A percentile compares a stretch with the other conserved stretches of the same genome.
phyloP scores from a whole-genome alignment of 2,888 invertebrate species.

The Drosophila prostipennis region DNA sequence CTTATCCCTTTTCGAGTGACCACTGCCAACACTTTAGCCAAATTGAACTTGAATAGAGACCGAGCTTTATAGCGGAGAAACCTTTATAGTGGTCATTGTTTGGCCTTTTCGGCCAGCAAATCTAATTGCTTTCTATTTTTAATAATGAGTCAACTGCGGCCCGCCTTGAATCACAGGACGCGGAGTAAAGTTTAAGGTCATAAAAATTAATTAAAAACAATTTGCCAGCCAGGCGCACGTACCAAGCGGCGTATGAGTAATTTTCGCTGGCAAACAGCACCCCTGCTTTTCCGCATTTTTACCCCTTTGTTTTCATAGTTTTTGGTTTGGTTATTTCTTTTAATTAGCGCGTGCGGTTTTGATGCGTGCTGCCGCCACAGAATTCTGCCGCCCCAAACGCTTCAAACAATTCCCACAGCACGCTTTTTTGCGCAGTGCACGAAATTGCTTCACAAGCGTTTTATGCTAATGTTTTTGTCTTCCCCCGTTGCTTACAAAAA shows the following conservation, averaged over 20 bases:
- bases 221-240: slow-evolving; percentile 62
- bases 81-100: slow-evolving; percentile 21
- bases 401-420: slow-evolving; percentile 46
- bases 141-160: slow-evolving; percentile 27
- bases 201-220: slow-evolving; percentile 72
- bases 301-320: slow-evolving; percentile 47
- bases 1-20: slow-evolving; percentile 40
- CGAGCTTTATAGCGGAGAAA: neutral
- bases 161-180: slow-evolving; percentile 32
- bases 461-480: slow-evolving; percentile 59
- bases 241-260: slow-evolving; percentile 58
- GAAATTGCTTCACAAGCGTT: slow-evolving; percentile 45
- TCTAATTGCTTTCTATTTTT: slow-evolving; percentile 56
- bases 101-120: slow-evolving; percentile 30
- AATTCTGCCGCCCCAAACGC: slow-evolving; percentile 12
- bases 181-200: slow-evolving; percentile 60
- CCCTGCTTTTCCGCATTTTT: slow-evolving; percentile 35
- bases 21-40: slow-evolving; percentile 29
- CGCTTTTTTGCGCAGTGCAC: slow-evolving; percentile 47
- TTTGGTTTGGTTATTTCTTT: slow-evolving; percentile 57
- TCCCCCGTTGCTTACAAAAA: slow-evolving; percentile 24
- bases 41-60: slow-evolving; percentile 23
- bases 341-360: slow-evolving; percentile 67
- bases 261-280: slow-evolving; percentile 27
- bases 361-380: slow-evolving; percentile 26